Evolutionary conservation across 2,888 invertebrate genomes (phyloP), one percentile per base, ranked within the genome.

Genomic region (Athalia circularis): DNA sequence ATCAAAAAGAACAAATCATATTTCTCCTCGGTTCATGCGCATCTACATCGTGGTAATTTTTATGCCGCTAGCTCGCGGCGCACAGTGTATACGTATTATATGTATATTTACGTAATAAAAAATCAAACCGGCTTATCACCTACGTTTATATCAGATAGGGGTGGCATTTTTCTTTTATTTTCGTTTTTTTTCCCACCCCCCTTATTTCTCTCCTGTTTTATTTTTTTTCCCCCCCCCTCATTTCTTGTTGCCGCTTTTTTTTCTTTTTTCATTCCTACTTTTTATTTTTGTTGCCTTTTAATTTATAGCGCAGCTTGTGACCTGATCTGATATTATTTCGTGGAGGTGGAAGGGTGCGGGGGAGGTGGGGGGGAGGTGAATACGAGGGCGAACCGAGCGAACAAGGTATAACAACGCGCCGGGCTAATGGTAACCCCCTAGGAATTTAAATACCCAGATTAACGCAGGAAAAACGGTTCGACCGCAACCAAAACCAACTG

Each of bases 311-410:
- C 50, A 75, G 75, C 62, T 75, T 62, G 29, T 75, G 75, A 75
- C 75, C 75, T 75, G 75, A 75, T 75, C 75, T 75, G 75, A 75
- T 75, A 75, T 29, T 29, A 29, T 75, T 75, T 75, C 64, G 61
- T 62, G 75, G 48, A 64, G 45, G 72, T 61, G 62, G 62, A 45
- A 54, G 15, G 13, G 68, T 13, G 13, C 45, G 47, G 74, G 61
- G 61, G 4, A 15, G 15, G 15, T 50, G 59, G 43, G 54, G 68
- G 68, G 13, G 52, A 29, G n/a, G 43, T 29, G 29, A 29, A 29
- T 29, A 29, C 62, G 47, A 64, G 64, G 45, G 43, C n/a, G 13
- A 15, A 9, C 13, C 15, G 5, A 43, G 54, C 45, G n/a, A 54
- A 11, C 52, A 29, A 43, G 43, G 43, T 52, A 29, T 59, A 72